These are phyloP conservation scores for Sipha flava DNA, from an alignment of 1,140 invertebrate genomes.

Conservation along the genomic window DNA sequence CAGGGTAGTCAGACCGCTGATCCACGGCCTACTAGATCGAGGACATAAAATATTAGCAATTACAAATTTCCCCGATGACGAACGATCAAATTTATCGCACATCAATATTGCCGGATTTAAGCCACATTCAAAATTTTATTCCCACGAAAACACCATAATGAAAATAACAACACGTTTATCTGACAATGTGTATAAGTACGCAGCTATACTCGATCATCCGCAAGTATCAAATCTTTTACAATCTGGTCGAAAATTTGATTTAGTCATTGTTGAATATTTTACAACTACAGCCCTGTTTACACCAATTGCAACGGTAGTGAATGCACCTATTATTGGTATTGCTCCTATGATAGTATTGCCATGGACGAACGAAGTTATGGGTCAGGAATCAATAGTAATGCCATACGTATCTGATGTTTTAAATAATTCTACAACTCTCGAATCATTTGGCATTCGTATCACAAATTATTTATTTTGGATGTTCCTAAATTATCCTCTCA, in stretches of 20 bases:
- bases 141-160: rapidly evolving
- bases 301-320: not conserved
- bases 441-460: not conserved
- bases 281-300: not conserved
- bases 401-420: not conserved
- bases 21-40: conserved; percentile 38
- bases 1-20: conserved; percentile 40
- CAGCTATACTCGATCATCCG: not conserved
- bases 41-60: conserved; percentile 38
- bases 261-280: not conserved
- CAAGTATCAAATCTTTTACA: not conserved
- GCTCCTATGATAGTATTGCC: not conserved
- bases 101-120: not conserved
- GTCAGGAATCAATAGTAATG: not conserved
- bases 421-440: not conserved
- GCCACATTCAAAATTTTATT: not conserved
- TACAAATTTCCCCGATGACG: not conserved
- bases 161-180: not conserved
- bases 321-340: not conserved
- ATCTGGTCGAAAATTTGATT: not conserved
- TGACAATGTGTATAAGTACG: not conserved
- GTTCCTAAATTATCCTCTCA: not conserved
- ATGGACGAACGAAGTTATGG: not conserved
- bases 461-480: not conserved
- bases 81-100: not conserved